Evolutionary conservation across 1,140 invertebrate genomes (phyloP).

Genomic region (Uloborus diversus): DNA sequence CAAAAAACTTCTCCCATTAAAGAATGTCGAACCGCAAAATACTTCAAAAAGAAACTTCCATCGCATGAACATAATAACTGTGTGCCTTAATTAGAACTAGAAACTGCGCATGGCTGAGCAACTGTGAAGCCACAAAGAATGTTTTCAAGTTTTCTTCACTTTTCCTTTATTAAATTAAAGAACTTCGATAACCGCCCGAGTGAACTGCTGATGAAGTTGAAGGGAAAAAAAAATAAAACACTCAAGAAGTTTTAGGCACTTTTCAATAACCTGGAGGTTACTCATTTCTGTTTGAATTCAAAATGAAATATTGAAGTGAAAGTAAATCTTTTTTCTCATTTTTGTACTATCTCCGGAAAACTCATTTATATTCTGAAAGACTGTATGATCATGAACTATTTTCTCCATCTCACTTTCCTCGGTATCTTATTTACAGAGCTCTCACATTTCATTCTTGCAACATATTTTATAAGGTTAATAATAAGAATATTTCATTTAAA

Average conservation of each 20-base stretch:
- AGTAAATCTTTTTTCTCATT: background rate
- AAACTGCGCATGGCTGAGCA: constrained; percentile 1
- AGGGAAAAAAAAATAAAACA: background rate
- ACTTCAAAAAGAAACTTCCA: too few relatives aligned
- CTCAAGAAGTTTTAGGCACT: constrained; percentile 4
- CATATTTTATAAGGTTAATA: too few relatives aligned
- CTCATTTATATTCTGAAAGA: too few relatives aligned
- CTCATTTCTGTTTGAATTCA: background rate
- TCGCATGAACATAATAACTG: background rate
- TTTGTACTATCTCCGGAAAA: too few relatives aligned
- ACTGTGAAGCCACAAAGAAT: background rate
- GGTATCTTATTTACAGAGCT: too few relatives aligned
- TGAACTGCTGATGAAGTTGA: background rate
- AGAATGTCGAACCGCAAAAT: too few relatives aligned
- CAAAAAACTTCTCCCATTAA: too few relatives aligned
- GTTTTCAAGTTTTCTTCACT: background rate
- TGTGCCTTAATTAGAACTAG: constrained; percentile 16
- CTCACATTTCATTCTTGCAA: too few relatives aligned
- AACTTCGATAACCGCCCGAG: background rate
- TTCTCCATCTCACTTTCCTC: too few relatives aligned
- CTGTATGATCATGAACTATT: too few relatives aligned
- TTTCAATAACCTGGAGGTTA: background rate
- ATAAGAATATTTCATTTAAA: too few relatives aligned
- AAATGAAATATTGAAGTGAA: background rate
- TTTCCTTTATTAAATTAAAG: constrained; percentile 36